A percentile compares a stretch with the other conserved stretches of the same genome.
Conservation (phyloP, 2,113 vertebrate genomes). For the Xyliphius kryptos region DNA sequence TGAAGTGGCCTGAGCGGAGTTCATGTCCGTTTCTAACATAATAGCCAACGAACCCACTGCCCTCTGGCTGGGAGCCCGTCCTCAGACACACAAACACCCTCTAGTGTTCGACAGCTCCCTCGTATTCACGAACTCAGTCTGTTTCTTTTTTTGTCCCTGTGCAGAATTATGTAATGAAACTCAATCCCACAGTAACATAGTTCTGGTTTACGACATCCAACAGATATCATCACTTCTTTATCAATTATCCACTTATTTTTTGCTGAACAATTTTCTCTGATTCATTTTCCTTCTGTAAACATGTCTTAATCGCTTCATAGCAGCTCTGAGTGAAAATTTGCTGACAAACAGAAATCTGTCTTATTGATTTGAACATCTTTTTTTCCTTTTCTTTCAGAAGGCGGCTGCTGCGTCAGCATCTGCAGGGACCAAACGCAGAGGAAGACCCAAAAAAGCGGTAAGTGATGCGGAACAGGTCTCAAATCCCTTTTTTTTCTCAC, state of each 20-base stretch:
- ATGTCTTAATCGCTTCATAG: too few species aligned
- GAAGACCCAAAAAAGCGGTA: conserved; percentile 92
- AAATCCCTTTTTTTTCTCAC: not conserved
- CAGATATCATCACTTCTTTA: too few species aligned
- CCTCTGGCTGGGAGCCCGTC: conserved; percentile 51
- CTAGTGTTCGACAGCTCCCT: conserved; percentile 46
- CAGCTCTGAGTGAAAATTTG: too few species aligned
- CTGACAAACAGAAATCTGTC: not conserved
- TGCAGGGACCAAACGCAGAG: conserved; percentile 80
- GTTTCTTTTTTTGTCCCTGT: not conserved
- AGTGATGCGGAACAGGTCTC: conserved; percentile 36
- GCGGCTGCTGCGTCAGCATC: conserved; percentile 69
- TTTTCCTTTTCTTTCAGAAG: conserved; percentile 68
- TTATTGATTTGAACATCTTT: not conserved
- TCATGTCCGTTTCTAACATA: conserved; percentile 70
- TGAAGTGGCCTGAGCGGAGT: conserved; percentile 65
- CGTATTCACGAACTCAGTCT: not conserved
- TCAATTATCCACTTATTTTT: too few species aligned
- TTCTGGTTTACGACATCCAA: too few species aligned
- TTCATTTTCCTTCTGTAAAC: too few species aligned
- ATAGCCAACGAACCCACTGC: conserved; percentile 70
- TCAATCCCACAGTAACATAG: not conserved
- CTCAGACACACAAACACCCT: conserved; percentile 44
- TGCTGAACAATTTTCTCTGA: too few species aligned
- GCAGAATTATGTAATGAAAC: not conserved